Evolutionary conservation across 2,888 invertebrate species (phyloP).

Genomic region (Cryptus viduatorius): DNA sequence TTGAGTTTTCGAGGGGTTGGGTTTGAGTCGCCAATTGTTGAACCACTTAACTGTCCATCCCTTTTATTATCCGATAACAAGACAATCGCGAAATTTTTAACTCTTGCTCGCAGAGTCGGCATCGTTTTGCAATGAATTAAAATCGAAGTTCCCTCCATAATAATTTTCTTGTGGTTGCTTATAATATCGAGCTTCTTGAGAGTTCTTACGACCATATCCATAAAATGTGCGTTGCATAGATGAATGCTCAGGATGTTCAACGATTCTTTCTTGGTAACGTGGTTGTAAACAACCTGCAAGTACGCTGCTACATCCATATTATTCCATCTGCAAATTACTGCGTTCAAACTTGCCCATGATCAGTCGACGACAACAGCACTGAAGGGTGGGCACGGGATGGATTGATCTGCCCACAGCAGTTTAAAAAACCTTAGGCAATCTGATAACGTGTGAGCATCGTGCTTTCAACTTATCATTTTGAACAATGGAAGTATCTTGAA

Average conservation of each 20-base stretch:
- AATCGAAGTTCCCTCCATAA: slow-evolving; percentile 43
- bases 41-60: too few species aligned
- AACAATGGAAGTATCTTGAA: slow-evolving; percentile 26
- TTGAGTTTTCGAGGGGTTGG: too few species aligned
- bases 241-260: slow-evolving; percentile 8
- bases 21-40: too few species aligned
- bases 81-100: slow-evolving; percentile 3
- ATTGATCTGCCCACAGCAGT: slow-evolving; percentile 4
- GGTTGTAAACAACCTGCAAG: slow-evolving; percentile 31
- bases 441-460: slow-evolving; percentile 13
- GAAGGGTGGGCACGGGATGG: slow-evolving; percentile 27
- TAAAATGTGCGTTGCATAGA: slow-evolving; percentile 36
- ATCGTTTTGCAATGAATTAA: slow-evolving; percentile 32
- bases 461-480: slow-evolving; percentile 30
- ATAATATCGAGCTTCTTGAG: slow-evolving; percentile 19
- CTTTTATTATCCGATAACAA: slow-evolving; percentile 10
- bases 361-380: slow-evolving; percentile 37
- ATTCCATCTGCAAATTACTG: slow-evolving; percentile 38
- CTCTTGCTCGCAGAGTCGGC: slow-evolving; percentile 1
- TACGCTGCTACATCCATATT: slow-evolving; percentile 19
- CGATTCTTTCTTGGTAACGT: slow-evolving; percentile 14
- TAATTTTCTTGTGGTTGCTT: slow-evolving; percentile 19
- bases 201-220: neutral
- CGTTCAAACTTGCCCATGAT: slow-evolving; percentile 41
- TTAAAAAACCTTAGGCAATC: slow-evolving; percentile 27